A percentile compares a stretch with the other conserved stretches of the same genome.
These are phyloP conservation scores for Bergia puertoricense DNA, from an alignment of 92 coral and sea anemone genomes.

Conservation along the genomic window DNA sequence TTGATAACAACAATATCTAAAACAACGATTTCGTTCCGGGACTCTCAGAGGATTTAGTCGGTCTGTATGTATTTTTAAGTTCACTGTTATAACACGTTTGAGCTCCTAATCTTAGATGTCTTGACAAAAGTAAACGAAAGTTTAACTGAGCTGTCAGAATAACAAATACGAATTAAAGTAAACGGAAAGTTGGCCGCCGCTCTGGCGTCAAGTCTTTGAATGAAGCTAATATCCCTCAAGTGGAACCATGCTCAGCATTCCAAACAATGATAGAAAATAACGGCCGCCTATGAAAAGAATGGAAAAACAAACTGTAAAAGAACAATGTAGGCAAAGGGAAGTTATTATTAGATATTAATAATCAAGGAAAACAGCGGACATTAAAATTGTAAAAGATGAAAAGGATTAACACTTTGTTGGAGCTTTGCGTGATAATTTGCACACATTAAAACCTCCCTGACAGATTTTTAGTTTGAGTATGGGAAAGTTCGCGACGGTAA, in stretches of 20 bases:
- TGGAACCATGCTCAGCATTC: conserved; percentile 22
- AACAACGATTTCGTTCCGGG: background rate
- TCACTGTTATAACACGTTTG: background rate
- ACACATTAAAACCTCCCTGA: conserved; percentile 1
- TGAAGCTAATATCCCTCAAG: conserved; percentile 20
- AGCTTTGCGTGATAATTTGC: conserved; percentile 30
- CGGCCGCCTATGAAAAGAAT: conserved; percentile 30
- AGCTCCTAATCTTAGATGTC: conserved; percentile 27
- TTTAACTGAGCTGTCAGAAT: conserved; percentile 9
- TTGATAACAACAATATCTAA: background rate
- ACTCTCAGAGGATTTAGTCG: background rate
- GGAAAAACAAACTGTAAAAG: conserved; percentile 23
- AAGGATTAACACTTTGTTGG: conserved; percentile 28
- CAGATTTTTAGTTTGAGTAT: background rate
- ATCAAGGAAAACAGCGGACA: conserved; percentile 23
- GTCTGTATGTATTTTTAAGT: background rate
- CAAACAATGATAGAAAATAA: conserved; percentile 1
- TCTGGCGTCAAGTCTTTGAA: conserved; percentile 31
- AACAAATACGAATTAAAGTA: background rate
- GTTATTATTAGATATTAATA: conserved; percentile 29
- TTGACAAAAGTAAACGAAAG: conserved; percentile 38
- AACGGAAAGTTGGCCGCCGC: conserved; percentile 24
- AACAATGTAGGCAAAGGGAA: conserved; percentile 19
- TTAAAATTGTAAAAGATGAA: conserved; percentile 3
- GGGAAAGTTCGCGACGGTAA: background rate